Base-by-base conservation (phyloP, 53 echinoderm and acorn worm species). In the Echinometra lucunter region DNA sequence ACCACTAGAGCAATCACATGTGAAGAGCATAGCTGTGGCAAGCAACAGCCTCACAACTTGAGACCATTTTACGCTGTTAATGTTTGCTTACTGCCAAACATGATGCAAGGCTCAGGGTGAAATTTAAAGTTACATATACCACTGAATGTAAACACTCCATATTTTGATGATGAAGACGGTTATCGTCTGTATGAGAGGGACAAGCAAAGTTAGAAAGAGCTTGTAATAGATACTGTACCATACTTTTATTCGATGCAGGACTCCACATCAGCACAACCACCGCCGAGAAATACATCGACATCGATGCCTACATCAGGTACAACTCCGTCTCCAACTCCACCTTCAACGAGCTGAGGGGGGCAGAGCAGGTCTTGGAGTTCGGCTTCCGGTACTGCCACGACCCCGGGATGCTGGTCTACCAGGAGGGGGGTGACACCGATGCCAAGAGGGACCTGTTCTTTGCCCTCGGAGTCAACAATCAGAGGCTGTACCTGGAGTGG, bases 371-470 rank as follows among this genome's bases (percentile, higher is more conserved):
- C 13, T 91, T 99, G 42, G 99, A 99, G 89, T 98, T 99, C 74
- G 96, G 96, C 72, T 99, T 99, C 95, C 97, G 97, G 70, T 99
- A 97, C 93, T 99, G 99, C 93, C 96, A 98, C 44, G 97, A 98
- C 95, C 96, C 96, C 34, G 99, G 99, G 34, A 99, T 99, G 98
- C 96, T 99, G 70, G 75, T 99, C 13, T 99, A 99, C 95, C 99
- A 99, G 88, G 96, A 98, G 53, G 99, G 99, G 21, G 98, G 96
- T n/a, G 37, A 69, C 37, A 94, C 95, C 49, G 92, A 90, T 1
- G 95, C 83, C 2, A 91, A 96, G 67, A 96, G 95, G 92, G 97
- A 95, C 7, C 91, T 96, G 34, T 99, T 97, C 95, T 98, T 99
- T 92, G 98, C 98, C 25, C 92, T 98, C 3, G 99, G 99, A 19